Percentiles rank a stretch among this genome's conserved stretches.
These are phyloP conservation scores for Danio rerio DNA, from an alignment of 2,113 vertebrate genomes.

Conservation along the genomic window DNA sequence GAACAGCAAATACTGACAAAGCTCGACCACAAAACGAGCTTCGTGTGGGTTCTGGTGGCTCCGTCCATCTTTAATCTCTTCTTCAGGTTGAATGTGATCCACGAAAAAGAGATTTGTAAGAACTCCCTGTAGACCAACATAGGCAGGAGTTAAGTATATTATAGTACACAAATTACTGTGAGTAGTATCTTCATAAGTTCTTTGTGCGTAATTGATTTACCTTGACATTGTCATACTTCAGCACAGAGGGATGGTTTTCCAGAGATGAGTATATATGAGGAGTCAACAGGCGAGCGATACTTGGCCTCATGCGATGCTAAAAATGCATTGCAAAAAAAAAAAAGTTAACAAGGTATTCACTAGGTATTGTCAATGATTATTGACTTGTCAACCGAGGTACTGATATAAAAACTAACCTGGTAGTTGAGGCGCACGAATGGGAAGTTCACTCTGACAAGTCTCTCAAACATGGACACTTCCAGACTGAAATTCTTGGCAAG, in stretches of 20 bases:
- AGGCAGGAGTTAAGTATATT: neutral
- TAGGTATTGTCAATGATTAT: neutral
- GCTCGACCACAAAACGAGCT: slow-evolving; percentile 86
- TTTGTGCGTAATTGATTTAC: slow-evolving; percentile 66
- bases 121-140: slow-evolving; percentile 78
- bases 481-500: slow-evolving; percentile 91
- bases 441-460: slow-evolving; percentile 85
- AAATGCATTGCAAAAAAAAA: slow-evolving; percentile 34
- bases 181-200: neutral
- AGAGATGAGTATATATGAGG: slow-evolving; percentile 89
- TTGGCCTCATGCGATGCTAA: slow-evolving; percentile 95
- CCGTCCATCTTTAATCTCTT: slow-evolving; percentile 85
- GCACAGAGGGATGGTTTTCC: slow-evolving; percentile 91
- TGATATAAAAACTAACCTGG: slow-evolving; percentile 78
- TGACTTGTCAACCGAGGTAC: neutral
- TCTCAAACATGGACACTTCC: slow-evolving; percentile 95
- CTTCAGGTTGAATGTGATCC: slow-evolving; percentile 83
- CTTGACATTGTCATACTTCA: slow-evolving; percentile 89
- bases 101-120: slow-evolving; percentile 88
- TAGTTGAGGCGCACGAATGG: slow-evolving; percentile 90
- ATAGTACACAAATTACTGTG: neutral
- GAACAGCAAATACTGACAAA: slow-evolving; percentile 86
- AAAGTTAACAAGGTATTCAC: neutral
- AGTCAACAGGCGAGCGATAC: slow-evolving; percentile 88
- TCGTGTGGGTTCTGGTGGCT: slow-evolving; percentile 91